Percentiles rank a stretch among this genome's conserved stretches.
These are phyloP conservation scores for Platanista minor DNA, from an alignment of 2,113 vertebrate species.

Conservation along the genomic window DNA sequence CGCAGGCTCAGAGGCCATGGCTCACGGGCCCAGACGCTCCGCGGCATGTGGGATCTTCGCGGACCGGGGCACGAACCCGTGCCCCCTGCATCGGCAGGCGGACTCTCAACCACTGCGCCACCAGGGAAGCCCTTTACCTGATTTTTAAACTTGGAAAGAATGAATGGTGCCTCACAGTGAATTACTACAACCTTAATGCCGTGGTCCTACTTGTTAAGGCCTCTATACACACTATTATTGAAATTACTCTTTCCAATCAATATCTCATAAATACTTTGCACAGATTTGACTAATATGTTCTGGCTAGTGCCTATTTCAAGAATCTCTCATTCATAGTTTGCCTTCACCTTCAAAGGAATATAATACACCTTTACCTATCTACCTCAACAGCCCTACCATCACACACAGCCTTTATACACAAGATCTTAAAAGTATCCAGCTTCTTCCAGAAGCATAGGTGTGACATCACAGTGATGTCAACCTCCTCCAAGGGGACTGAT, in stretches of 20 bases:
- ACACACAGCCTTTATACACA: neutral
- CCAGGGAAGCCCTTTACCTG: neutral
- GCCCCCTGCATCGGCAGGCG: no score
- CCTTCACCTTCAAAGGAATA: neutral
- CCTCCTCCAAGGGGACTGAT: neutral
- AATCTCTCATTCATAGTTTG: neutral
- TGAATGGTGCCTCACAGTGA: neutral
- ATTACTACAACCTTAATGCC: neutral
- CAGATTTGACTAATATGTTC: neutral
- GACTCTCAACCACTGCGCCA: no score
- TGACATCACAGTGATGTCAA: neutral
- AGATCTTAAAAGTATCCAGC: neutral
- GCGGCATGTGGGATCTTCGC: no score
- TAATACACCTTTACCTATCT: neutral
- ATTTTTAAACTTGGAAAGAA: neutral
- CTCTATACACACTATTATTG: neutral
- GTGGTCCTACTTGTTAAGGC: neutral
- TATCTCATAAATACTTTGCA: neutral
- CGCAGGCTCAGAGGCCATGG: no score
- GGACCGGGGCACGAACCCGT: no score
- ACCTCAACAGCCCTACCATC: neutral
- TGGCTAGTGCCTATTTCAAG: neutral
- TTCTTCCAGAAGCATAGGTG: neutral
- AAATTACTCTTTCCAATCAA: neutral
- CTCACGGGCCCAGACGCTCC: no score